Conservation (phyloP, 2,888 invertebrate species). For the Oscheius sp. region DNA sequence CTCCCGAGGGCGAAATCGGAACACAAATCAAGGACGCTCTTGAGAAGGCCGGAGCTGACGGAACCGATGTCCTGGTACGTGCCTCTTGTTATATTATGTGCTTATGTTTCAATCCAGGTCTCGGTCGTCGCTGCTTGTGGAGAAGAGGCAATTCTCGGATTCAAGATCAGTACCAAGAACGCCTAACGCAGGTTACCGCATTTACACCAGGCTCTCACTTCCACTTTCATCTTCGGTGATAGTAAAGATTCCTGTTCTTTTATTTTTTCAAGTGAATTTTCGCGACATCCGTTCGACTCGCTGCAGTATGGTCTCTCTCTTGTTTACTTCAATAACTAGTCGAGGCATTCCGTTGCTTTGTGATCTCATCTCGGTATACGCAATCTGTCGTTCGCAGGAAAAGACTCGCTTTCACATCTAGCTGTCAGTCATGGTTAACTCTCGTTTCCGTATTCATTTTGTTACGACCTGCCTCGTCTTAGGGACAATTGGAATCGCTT, state of each 20-base stretch:
- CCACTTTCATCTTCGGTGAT: too few relatives aligned
- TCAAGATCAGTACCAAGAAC: slow-evolving; percentile 72
- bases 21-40: slow-evolving; percentile 86
- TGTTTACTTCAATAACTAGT: too few relatives aligned
- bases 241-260: not conserved
- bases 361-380: too few relatives aligned
- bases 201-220: too few relatives aligned
- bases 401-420: not conserved
- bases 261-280: not conserved
- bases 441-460: slow-evolving; percentile 23
- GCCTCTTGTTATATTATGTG: not conserved
- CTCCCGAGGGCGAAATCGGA: slow-evolving; percentile 93
- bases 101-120: slow-evolving; percentile 47
- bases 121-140: slow-evolving; percentile 71
- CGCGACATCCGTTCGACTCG: too few relatives aligned
- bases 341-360: too few relatives aligned
- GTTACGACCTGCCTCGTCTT: slow-evolving; percentile 15
- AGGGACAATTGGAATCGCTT: slow-evolving; percentile 4
- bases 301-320: too few relatives aligned
- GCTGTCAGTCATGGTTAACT: slow-evolving; percentile 14
- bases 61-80: slow-evolving; percentile 61
- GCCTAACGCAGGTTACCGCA: slow-evolving; percentile 34
- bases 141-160: slow-evolving; percentile 71
- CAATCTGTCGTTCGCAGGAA: too few relatives aligned
- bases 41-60: slow-evolving; percentile 71